Evolutionary conservation across 2,888 invertebrate genomes (phyloP).

Genomic region (Protonemura montana): DNA sequence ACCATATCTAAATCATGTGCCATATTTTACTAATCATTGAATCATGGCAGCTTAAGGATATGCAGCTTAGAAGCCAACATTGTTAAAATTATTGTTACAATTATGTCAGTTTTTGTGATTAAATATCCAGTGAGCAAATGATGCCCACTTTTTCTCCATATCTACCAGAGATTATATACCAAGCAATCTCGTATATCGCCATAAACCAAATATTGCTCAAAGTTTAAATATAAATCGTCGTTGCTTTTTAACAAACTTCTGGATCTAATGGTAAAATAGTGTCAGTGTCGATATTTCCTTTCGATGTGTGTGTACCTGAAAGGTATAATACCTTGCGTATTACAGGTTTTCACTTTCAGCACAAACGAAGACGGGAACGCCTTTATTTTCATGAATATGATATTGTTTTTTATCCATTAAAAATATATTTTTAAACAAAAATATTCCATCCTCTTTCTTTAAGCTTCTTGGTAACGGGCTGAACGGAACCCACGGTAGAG

Average conservation of each 20-base stretch:
- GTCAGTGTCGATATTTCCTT: neutral
- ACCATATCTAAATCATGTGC: no score
- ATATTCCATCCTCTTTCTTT: constrained; percentile 23
- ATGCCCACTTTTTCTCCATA: no score
- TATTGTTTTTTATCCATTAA: constrained; percentile 18
- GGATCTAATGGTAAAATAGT: neutral
- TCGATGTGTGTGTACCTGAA: neutral
- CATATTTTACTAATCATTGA: no score
- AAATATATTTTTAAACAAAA: constrained; percentile 15
- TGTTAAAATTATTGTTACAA: no score
- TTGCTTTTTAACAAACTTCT: neutral
- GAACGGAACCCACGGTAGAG: constrained; percentile 26
- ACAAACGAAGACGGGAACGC: neutral
- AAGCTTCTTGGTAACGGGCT: constrained; percentile 20
- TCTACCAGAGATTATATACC: no score
- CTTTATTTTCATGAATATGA: neutral
- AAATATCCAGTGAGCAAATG: no score
- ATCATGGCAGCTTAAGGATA: no score
- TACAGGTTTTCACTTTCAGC: neutral
- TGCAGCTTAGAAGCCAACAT: no score
- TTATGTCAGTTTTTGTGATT: no score
- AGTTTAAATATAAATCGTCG: no score
- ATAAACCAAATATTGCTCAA: no score
- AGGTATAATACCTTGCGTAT: neutral
- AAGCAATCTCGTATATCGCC: no score